Percentiles rank a stretch among this genome's conserved stretches.
phyloP scores from a whole-genome alignment of 2,113 vertebrate species.

The Andinoacara biseriatus region DNA sequence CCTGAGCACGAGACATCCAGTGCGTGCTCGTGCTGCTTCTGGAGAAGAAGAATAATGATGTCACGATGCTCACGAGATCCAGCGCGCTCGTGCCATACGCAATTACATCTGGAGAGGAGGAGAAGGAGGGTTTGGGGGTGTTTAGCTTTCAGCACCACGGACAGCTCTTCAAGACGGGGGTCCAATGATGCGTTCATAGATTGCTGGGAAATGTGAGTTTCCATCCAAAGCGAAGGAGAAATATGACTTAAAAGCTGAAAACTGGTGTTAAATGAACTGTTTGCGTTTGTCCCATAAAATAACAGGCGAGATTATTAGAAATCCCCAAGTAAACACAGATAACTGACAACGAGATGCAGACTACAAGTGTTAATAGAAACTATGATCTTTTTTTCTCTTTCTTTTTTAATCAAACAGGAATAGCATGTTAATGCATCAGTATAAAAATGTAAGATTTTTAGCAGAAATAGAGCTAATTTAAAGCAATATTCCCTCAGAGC shows the following conservation, averaged over 20 bases:
- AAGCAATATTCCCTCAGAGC: accelerated
- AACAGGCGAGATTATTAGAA: no score
- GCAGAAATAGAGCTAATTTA: background rate
- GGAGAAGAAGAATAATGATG: background rate
- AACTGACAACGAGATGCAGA: background rate
- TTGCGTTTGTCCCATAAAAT: no score
- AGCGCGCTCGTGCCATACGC: background rate
- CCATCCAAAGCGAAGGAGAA: background rate
- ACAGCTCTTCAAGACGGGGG: slow-evolving; percentile 20
- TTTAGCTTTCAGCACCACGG: slow-evolving; percentile 56
- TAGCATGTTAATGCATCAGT: background rate
- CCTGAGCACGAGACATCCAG: slow-evolving; percentile 7
- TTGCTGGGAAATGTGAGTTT: background rate
- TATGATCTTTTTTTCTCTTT: background rate
- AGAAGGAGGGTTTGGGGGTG: background rate
- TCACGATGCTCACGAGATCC: background rate
- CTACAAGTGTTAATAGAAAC: background rate
- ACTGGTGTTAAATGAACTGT: background rate
- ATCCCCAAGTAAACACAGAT: background rate
- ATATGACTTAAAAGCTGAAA: background rate
- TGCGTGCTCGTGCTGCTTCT: background rate
- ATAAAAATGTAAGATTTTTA: background rate
- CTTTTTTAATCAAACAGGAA: background rate
- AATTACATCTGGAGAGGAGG: background rate
- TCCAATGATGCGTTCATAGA: background rate